A percentile compares a stretch with the other conserved stretches of the same genome.
phyloP scores from a whole-genome alignment of 2,797 vertebrate species.

The Lepilemur septentrionalis region DNA sequence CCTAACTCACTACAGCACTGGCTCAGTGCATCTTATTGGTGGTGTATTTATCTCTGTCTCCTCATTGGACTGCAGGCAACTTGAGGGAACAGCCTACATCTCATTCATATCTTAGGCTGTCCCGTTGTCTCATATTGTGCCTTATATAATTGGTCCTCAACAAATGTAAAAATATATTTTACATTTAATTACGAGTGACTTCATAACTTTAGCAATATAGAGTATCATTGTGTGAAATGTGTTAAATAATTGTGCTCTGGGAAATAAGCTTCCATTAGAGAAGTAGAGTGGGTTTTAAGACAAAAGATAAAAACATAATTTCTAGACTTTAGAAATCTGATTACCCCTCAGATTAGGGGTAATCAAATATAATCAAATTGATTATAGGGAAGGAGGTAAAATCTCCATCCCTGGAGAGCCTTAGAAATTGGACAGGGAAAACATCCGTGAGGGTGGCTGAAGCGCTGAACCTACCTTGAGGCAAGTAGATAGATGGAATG shows the following conservation, averaged over 20 bases:
- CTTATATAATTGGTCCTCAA: neutral
- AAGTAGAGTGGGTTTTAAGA: neutral
- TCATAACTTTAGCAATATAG: neutral
- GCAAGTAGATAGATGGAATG: neutral
- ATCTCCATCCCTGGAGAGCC: neutral
- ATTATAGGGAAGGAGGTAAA: neutral
- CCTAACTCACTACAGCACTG: neutral
- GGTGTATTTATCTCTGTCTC: neutral
- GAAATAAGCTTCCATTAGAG: neutral
- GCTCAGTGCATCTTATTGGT: neutral
- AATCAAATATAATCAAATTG: neutral
- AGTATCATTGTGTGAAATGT: neutral
- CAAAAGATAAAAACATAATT: no score
- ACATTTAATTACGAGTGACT: neutral
- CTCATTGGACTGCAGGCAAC: neutral
- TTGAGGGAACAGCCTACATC: neutral
- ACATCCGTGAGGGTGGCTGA: neutral
- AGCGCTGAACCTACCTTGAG: neutral
- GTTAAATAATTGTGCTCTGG: neutral
- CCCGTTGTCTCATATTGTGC: no score
- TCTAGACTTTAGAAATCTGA: no score
- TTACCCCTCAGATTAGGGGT: neutral
- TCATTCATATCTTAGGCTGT: neutral
- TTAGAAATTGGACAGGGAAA: neutral
- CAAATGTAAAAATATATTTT: neutral